phyloP scores from a whole-genome alignment of 2,888 invertebrate genomes.

The Labia minor region DNA sequence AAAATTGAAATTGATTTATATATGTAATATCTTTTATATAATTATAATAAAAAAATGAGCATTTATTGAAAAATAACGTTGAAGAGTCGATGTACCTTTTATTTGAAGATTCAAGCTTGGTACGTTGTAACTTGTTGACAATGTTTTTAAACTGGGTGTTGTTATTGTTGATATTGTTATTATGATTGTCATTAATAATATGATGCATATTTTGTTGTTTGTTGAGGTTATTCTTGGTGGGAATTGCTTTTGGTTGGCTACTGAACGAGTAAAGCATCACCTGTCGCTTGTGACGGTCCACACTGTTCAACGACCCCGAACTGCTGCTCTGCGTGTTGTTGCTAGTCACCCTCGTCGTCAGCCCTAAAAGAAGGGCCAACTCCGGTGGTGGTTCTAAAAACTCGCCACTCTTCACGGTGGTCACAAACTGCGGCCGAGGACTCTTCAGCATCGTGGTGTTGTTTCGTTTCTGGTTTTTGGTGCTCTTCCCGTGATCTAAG shows the following conservation, averaged over 20 bases:
- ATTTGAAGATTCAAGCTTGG: not conserved
- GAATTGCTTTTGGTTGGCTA: slow-evolving; percentile 31
- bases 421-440: slow-evolving; percentile 46
- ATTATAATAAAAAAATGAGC: too few relatives aligned
- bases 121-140: not conserved
- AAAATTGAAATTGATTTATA: too few relatives aligned
- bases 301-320: slow-evolving; percentile 31
- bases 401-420: slow-evolving; percentile 67
- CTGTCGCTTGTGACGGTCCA: slow-evolving; percentile 24
- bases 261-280: slow-evolving; percentile 32
- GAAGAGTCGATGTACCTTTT: too few relatives aligned
- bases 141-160: slow-evolving; percentile 8
- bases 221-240: slow-evolving; percentile 19
- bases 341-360: slow-evolving; percentile 29
- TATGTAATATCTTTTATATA: too few relatives aligned
- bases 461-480: not conserved
- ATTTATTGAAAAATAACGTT: too few relatives aligned
- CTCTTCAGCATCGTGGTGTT: not conserved
- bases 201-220: not conserved
- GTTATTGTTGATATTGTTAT: slow-evolving; percentile 1
- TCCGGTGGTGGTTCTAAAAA: slow-evolving; percentile 70
- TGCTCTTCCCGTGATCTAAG: slow-evolving; percentile 18
- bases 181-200: slow-evolving; percentile 15
- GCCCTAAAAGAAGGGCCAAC: slow-evolving; percentile 51
- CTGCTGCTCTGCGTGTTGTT: slow-evolving; percentile 35